Evolutionary conservation across 2,888 invertebrate species (phyloP).

Genomic region (Alcis repandata): DNA sequence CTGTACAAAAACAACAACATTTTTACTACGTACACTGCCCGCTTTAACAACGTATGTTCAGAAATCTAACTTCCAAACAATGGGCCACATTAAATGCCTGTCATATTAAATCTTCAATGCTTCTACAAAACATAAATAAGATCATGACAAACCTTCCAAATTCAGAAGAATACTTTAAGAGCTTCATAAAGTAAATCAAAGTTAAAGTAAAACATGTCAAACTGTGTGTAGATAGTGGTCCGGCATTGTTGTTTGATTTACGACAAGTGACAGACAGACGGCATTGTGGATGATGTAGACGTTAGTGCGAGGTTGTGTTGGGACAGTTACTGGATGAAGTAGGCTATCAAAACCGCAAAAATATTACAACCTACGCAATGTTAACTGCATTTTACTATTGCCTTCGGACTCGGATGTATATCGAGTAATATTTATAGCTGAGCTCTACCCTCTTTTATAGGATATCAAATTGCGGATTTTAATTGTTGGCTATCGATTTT

Average conservation of each 20-base stretch:
- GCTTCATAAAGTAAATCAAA: constrained; percentile 43
- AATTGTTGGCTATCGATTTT: too few species aligned
- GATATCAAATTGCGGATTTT: too few species aligned
- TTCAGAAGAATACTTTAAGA: constrained; percentile 39
- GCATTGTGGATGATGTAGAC: constrained; percentile 30
- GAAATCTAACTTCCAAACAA: constrained; percentile 4
- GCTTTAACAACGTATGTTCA: too few species aligned
- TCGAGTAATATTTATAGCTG: not conserved
- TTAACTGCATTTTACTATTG: not conserved
- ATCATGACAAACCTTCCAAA: constrained; percentile 36
- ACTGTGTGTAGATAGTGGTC: constrained; percentile 54
- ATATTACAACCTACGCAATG: not conserved
- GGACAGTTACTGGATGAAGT: constrained; percentile 10
- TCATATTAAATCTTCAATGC: constrained; percentile 13
- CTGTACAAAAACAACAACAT: too few species aligned
- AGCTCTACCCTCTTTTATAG: too few species aligned
- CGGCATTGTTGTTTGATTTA: constrained; percentile 63
- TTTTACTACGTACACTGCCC: too few species aligned
- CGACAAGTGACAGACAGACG: constrained; percentile 50
- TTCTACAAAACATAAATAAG: constrained; percentile 19
- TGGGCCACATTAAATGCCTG: not conserved
- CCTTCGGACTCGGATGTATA: not conserved
- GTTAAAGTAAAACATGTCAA: constrained; percentile 49
- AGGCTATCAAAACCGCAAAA: not conserved
- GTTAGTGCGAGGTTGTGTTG: constrained; percentile 18